Conservation (phyloP, 2,888 invertebrate species). For the Ectropis crepuscularia region DNA sequence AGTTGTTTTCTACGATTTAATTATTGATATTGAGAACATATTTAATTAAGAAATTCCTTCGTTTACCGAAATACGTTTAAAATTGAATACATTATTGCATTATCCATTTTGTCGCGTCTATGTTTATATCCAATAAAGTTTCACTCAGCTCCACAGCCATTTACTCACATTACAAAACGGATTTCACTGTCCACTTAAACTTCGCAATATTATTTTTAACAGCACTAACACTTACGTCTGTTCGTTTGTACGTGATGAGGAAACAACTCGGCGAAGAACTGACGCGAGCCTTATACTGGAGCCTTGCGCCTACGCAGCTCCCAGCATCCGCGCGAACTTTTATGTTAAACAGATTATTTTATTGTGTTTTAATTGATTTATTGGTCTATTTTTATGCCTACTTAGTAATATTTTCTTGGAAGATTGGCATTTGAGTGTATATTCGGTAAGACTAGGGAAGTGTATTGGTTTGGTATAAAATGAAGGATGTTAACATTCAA, state of each 20-base stretch:
- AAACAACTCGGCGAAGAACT: constrained; percentile 60
- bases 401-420: neutral
- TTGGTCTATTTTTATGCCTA: constrained; percentile 4
- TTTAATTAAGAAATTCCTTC: no score
- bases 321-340: constrained; percentile 41
- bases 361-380: constrained; percentile 14
- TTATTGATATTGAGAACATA: no score
- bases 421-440: no score
- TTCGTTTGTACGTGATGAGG: constrained; percentile 65
- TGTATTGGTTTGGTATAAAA: no score
- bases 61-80: no score
- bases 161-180: constrained; percentile 23
- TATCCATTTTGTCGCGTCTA: no score
- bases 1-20: no score
- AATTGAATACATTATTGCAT: no score
- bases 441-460: no score
- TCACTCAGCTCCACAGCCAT: neutral
- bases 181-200: constrained; percentile 31
- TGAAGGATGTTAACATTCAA: no score
- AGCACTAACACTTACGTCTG: constrained; percentile 67
- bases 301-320: constrained; percentile 68
- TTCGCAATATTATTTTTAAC: constrained; percentile 33
- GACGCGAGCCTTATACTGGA: constrained; percentile 68
- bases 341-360: constrained; percentile 29
- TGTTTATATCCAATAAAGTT: neutral